Evolutionary conservation across 2,888 invertebrate species (phyloP).

Genomic region (Habroteleia sp.): DNA sequence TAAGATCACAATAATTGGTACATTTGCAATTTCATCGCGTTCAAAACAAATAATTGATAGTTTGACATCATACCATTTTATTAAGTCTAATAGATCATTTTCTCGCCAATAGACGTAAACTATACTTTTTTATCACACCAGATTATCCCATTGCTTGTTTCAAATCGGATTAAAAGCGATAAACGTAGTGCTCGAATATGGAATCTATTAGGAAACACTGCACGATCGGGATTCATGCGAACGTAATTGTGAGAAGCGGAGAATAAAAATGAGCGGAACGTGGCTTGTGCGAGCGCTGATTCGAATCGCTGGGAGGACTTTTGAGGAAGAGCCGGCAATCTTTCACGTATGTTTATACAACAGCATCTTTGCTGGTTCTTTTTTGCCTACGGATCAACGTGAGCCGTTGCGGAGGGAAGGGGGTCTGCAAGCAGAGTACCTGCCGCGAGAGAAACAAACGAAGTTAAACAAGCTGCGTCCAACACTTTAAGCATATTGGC

Average conservation of each 20-base stretch:
- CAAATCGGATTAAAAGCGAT: slow-evolving; percentile 34
- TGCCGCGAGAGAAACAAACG: slow-evolving; percentile 14
- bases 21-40: slow-evolving; percentile 5
- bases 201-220: slow-evolving; percentile 11
- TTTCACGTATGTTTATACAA: slow-evolving; percentile 23
- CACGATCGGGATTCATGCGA: slow-evolving; percentile 24
- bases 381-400: slow-evolving; percentile 15
- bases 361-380: slow-evolving; percentile 28
- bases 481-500: slow-evolving; percentile 28
- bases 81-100: slow-evolving; percentile 26
- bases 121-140: slow-evolving; percentile 17
- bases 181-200: slow-evolving; percentile 6
- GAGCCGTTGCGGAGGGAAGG: background rate
- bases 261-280: slow-evolving; percentile 15
- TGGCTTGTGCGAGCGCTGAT: slow-evolving; percentile 15
- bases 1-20: slow-evolving; percentile 1
- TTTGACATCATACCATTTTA: slow-evolving; percentile 3
- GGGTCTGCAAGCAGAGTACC: background rate
- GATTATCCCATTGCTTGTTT: slow-evolving; percentile 10
- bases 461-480: slow-evolving; percentile 21
- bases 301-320: slow-evolving; percentile 39
- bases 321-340: slow-evolving; percentile 41
- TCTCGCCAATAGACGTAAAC: slow-evolving; percentile 12
- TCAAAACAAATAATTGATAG: background rate
- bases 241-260: slow-evolving; percentile 11